These are phyloP conservation scores for Tenthredo distinguenda DNA, from an alignment of 2,888 invertebrate genomes.

Conservation along the genomic window DNA sequence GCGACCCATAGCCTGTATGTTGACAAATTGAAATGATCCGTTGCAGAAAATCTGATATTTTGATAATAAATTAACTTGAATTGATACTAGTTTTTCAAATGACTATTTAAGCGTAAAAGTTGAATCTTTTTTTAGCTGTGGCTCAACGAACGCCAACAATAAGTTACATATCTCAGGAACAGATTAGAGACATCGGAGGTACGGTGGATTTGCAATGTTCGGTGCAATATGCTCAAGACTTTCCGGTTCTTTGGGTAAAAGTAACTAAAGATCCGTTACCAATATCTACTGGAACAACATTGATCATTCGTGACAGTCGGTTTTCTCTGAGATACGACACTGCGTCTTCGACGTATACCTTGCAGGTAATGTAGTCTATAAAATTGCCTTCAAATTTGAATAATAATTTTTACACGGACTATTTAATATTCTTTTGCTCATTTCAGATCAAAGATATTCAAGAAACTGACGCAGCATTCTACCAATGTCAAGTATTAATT, in stretches of 20 bases:
- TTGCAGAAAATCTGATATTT: background rate
- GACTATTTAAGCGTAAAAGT: background rate
- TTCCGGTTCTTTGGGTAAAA: constrained; percentile 92
- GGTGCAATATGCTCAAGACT: constrained; percentile 93
- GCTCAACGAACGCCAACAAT: constrained; percentile 92
- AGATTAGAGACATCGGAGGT: constrained; percentile 94
- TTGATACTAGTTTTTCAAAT: background rate
- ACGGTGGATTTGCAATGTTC: constrained; percentile 93
- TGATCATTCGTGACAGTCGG: constrained; percentile 91
- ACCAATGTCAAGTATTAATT: constrained; percentile 92
- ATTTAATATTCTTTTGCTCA: constrained; percentile 30
- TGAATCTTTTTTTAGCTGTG: constrained; percentile 77
- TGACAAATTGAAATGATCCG: background rate
- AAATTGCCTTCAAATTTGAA: background rate
- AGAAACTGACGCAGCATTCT: constrained; percentile 94
- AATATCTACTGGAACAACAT: constrained; percentile 89
- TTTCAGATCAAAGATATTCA: constrained; percentile 93
- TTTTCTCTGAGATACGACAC: constrained; percentile 90
- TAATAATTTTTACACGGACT: constrained; percentile 19
- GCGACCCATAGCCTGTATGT: background rate
- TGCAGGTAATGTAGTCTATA: constrained; percentile 81
- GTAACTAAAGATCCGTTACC: constrained; percentile 87
- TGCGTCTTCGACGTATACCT: constrained; percentile 89
- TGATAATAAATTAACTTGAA: background rate
- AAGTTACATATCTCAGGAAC: constrained; percentile 94